These are phyloP conservation scores for Onthophagus taurus DNA, from an alignment of 1,140 invertebrate species.

Conservation along the genomic window DNA sequence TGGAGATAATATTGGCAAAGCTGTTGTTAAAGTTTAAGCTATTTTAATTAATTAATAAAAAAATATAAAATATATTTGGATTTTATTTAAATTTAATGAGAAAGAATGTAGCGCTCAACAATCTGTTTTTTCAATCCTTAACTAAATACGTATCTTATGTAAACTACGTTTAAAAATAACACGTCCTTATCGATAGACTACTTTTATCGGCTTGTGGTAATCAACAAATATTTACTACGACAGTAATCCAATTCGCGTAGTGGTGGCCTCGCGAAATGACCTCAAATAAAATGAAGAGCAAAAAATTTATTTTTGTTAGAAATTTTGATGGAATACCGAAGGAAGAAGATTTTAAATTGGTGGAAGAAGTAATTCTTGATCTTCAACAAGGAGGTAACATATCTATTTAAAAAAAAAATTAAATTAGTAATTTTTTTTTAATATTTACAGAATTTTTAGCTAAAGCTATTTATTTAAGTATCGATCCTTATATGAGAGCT, in stretches of 20 bases:
- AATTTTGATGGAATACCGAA: slow-evolving; percentile 54
- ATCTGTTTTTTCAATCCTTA: too few relatives aligned
- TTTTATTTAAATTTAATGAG: too few relatives aligned
- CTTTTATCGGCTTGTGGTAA: too few relatives aligned
- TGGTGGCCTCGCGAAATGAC: too few relatives aligned
- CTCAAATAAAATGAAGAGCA: slow-evolving; percentile 39
- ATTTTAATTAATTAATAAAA: too few relatives aligned
- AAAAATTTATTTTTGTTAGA: slow-evolving; percentile 49
- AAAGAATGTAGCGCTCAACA: too few relatives aligned
- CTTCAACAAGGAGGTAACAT: slow-evolving; percentile 45
- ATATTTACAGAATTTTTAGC: slow-evolving; percentile 53
- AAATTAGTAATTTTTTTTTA: not conserved
- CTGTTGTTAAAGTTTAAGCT: slow-evolving; percentile 39
- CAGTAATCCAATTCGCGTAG: too few relatives aligned
- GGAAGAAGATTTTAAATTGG: slow-evolving; percentile 48
- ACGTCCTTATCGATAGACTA: too few relatives aligned
- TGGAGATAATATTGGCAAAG: slow-evolving; percentile 55
- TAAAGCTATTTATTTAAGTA: slow-evolving; percentile 54
- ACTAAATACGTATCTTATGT: too few relatives aligned
- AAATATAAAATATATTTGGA: too few relatives aligned
- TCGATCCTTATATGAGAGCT: slow-evolving; percentile 59
- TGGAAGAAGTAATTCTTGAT: slow-evolving; percentile 50
- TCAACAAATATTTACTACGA: too few relatives aligned
- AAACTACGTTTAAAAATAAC: too few relatives aligned
- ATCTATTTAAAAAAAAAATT: slow-evolving; percentile 3